Base-by-base conservation (phyloP, 1,140 invertebrate species). In the Hylaeus volcanicus region DNA sequence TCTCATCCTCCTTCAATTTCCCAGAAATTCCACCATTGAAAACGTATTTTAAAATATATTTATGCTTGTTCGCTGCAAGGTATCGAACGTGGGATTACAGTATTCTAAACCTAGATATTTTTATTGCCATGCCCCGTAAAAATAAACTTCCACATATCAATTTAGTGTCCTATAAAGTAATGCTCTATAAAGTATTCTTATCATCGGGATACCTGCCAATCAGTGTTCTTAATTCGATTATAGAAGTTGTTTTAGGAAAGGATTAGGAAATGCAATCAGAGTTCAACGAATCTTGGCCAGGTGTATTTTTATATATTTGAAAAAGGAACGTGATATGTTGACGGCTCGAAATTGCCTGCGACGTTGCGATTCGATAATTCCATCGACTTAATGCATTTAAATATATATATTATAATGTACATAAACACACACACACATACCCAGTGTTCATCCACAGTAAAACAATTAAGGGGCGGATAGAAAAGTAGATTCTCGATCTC, bases 171-270 rank as follows among this genome's bases (percentile, higher is more conserved):
- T 43, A 65, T 65, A 43, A 65, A 65, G 14, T 15, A 8, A 26
- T 65, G 43, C 15, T 5, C 63, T 43, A 65, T 65, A 43, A 65
- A 65, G 41, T 15, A 8, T 26, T 0, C 2, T 48, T 8, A 9
- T 60, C 5, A 2, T 0, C 65, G 15, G 53, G 45, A 5, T 37
- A 26, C 5, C 43, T 6, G 68, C n/a, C 69, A 43, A 5, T 39
- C 69, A 37, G 45, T 11, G 9, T 68, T 51, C 65, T 68, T 68
- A 73, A 73, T 61, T 73, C 12, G 14, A 73, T 73, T 58, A 14
- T 2, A 26, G 39, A 0, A 14, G 12, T 4, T 26, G 26, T 43
- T 45, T 39, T 11, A 43, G n/a, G 4, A 5, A 14, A 1, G 9
- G 51, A 51, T 51, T 51, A 51, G 51, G 15, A 65, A 45, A 45